Evolutionary conservation across 2,888 invertebrate genomes (phyloP).

Genomic region (Drosophila neoperkinsi): DNA sequence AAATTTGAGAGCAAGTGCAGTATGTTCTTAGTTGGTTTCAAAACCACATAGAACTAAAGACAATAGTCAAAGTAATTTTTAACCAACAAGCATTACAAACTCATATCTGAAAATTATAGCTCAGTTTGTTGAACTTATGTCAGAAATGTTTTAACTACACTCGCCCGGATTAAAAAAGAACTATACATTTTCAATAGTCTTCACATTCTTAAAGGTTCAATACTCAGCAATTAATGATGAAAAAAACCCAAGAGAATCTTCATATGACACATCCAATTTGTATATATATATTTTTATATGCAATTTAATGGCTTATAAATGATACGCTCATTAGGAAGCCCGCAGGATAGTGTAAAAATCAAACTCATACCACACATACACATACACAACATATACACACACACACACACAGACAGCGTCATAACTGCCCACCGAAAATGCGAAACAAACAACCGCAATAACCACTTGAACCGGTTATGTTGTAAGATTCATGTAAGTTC

Average conservation of each 20-base stretch:
- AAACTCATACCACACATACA: slow-evolving; percentile 29
- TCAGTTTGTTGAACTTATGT: background rate
- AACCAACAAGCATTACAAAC: no score
- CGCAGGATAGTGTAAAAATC: slow-evolving; percentile 66
- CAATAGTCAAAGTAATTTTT: background rate
- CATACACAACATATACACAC: slow-evolving; percentile 13
- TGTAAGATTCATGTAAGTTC: slow-evolving; percentile 73
- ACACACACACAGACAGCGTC: slow-evolving; percentile 12
- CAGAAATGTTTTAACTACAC: background rate
- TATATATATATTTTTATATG: slow-evolving; percentile 1
- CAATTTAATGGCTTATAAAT: slow-evolving; percentile 32
- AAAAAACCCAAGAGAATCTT: background rate
- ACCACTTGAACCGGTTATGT: slow-evolving; percentile 72
- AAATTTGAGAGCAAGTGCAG: background rate
- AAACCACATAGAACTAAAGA: background rate
- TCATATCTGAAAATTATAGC: background rate
- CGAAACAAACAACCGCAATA: slow-evolving; percentile 59
- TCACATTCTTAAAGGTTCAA: background rate
- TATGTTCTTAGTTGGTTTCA: background rate
- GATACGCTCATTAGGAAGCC: slow-evolving; percentile 50
- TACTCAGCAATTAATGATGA: background rate
- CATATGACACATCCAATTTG: slow-evolving; percentile 14
- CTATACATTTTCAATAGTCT: background rate
- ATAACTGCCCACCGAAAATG: slow-evolving; percentile 68
- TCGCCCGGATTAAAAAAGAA: background rate